phyloP scores from a whole-genome alignment of 2,888 invertebrate genomes.

The Glaucopsyche alexis region DNA sequence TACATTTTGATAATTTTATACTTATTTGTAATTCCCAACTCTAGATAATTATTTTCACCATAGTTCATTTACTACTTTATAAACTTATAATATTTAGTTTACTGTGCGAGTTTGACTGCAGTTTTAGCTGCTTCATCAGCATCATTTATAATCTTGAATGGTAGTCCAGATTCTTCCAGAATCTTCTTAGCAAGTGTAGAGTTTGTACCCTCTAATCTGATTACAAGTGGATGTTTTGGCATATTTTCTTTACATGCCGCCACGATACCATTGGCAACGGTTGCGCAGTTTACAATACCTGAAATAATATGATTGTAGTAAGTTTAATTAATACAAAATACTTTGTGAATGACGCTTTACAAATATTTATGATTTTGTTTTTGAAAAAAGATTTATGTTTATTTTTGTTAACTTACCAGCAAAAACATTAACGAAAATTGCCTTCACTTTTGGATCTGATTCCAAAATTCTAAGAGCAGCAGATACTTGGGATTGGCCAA shows the following conservation, averaged over 20 bases:
- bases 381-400: not conserved
- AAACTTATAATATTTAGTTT: slow-evolving; percentile 22
- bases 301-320: not conserved
- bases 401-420: slow-evolving; percentile 76
- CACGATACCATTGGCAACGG: slow-evolving; percentile 97
- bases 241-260: slow-evolving; percentile 90
- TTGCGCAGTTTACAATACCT: slow-evolving; percentile 99
- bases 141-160: slow-evolving; percentile 89
- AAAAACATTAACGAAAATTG: slow-evolving; percentile 98
- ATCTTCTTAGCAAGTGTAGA: slow-evolving; percentile 90
- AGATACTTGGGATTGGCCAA: slow-evolving; percentile 95
- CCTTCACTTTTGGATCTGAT: slow-evolving; percentile 92
- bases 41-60: not conserved
- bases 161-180: slow-evolving; percentile 89
- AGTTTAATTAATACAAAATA: not conserved
- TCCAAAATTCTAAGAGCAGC: slow-evolving; percentile 95
- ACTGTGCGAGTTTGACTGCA: slow-evolving; percentile 83
- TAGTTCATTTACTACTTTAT: not conserved
- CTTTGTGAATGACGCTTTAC: not conserved
- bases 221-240: slow-evolving; percentile 92
- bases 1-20: slow-evolving; percentile 10
- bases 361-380: too few relatives aligned
- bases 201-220: slow-evolving; percentile 97
- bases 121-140: slow-evolving; percentile 96
- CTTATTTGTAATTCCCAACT: not conserved